Conservation (phyloP, 2,888 invertebrate species). For the Ramazzottius varieornatus region DNA sequence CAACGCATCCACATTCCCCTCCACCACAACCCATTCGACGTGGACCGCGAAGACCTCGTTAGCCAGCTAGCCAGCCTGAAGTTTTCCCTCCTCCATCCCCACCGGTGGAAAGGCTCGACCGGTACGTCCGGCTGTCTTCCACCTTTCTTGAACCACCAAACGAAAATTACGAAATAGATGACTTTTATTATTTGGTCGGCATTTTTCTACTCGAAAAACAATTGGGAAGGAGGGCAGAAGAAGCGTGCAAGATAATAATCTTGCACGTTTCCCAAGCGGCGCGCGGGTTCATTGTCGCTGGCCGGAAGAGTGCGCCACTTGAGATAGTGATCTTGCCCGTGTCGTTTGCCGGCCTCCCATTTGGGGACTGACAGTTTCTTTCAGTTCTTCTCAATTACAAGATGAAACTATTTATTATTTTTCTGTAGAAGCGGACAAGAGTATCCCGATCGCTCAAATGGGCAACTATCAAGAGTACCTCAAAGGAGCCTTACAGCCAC, state of each 20-base stretch:
- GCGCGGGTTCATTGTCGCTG: no score
- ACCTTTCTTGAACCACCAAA: no score
- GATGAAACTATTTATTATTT: neutral
- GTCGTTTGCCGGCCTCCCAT: no score
- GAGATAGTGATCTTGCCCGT: no score
- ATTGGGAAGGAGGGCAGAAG: no score
- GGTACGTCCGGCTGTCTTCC: no score
- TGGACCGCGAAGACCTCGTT: neutral
- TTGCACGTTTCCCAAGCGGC: no score
- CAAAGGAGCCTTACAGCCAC: conserved; percentile 65
- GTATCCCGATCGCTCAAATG: conserved; percentile 88
- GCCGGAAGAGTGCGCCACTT: no score
- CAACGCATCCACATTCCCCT: neutral
- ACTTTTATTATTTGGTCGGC: no score
- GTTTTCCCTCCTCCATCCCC: neutral
- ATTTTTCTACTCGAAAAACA: no score
- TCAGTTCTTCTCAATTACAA: neutral
- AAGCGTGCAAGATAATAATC: no score
- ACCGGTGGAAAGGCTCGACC: neutral
- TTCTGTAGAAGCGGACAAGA: conserved; percentile 53
- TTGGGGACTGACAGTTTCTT: neutral
- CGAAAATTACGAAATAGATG: no score
- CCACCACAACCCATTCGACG: neutral
- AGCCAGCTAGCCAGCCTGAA: neutral
- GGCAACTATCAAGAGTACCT: conserved; percentile 97